Evolutionary conservation across 37 sponge, comb jelly and placozoan genomes (phyloP).

Genomic region (Petrosia ficiformis): DNA sequence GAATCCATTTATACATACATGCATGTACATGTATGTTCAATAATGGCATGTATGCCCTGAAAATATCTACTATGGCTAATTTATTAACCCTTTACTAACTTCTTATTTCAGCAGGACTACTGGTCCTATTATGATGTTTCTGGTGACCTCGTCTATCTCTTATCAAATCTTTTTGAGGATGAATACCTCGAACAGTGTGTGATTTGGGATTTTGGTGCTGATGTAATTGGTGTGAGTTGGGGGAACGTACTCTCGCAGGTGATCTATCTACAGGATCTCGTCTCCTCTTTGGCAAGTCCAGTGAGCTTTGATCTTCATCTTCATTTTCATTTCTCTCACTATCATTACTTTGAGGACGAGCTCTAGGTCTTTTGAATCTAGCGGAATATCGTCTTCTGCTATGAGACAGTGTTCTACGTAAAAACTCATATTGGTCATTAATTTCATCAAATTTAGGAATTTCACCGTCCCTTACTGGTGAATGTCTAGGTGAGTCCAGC

Average conservation of each 20-base stretch:
- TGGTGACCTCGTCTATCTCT: no score
- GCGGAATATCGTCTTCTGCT: conserved; percentile 63
- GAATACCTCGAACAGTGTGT: not conserved
- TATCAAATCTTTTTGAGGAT: not conserved
- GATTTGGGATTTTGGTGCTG: not conserved
- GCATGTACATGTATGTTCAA: not conserved
- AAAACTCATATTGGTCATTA: conserved; percentile 53
- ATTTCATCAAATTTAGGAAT: conserved; percentile 19
- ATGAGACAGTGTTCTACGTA: conserved; percentile 67
- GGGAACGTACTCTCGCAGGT: not conserved
- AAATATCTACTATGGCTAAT: no score
- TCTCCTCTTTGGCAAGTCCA: not conserved
- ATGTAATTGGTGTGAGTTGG: not conserved
- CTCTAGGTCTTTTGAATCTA: conserved; percentile 13
- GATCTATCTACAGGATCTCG: not conserved
- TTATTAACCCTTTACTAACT: no score
- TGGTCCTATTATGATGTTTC: no score
- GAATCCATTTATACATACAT: conserved; percentile 10
- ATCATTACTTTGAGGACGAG: not conserved
- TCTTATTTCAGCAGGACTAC: no score
- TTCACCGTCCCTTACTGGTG: not conserved
- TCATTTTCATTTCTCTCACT: conserved; percentile 4
- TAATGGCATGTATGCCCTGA: no score
- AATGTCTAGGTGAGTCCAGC: not conserved
- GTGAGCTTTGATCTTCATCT: not conserved